Base-by-base conservation (phyloP, 2,113 vertebrate genomes). In the Orthochromis malagaraziensis region DNA sequence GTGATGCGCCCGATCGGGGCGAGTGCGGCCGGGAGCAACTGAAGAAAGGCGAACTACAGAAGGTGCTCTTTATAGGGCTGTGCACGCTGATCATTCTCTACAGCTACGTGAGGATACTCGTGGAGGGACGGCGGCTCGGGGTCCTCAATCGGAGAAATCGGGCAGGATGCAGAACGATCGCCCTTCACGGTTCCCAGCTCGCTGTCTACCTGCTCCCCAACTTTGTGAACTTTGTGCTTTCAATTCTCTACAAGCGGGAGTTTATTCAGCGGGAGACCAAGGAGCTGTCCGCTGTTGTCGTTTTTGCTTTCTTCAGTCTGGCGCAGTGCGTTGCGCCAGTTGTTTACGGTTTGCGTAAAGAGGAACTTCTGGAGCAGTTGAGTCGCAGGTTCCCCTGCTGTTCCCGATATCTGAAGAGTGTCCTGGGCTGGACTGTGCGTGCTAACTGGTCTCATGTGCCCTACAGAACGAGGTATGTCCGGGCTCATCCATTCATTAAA, bases 301-400 rank as follows among this genome's bases (percentile, higher is more conserved):
- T 87, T 24, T 97, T 96, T 6, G 94, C 92, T 1, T 96, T 96
- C 91, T 97, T 97, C 89, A 97, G 95, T 17, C 33, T 97, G 91
- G 96, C 96, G 31, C 96, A 97, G 83, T 97, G 96, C 33, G 57
- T 96, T 4, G 96, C 96, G 17, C 96, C 96, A 0, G 90, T 96
- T 2, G 89, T 97, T 2, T 97, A 97, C 79, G 96, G 96, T 5
- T 81, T 97, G 92, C 96, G 96, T 12, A 97, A 97, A 92, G 96
- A 97, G 83, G 96, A 97, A 79, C 95, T 97, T 2, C 8, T 96
- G 75, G 96, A 96, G 63, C 90, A 95, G 24, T 4, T 96, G 13
- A 82, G 86, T 4, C 93, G 84, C 58, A 90, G 92, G 53, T 96
- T 96, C 84, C 96, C 96, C 2, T 94, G 91, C 60, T 93, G 94